phyloP scores from a whole-genome alignment of 2,797 vertebrate species.

The Eulemur mongoz region DNA sequence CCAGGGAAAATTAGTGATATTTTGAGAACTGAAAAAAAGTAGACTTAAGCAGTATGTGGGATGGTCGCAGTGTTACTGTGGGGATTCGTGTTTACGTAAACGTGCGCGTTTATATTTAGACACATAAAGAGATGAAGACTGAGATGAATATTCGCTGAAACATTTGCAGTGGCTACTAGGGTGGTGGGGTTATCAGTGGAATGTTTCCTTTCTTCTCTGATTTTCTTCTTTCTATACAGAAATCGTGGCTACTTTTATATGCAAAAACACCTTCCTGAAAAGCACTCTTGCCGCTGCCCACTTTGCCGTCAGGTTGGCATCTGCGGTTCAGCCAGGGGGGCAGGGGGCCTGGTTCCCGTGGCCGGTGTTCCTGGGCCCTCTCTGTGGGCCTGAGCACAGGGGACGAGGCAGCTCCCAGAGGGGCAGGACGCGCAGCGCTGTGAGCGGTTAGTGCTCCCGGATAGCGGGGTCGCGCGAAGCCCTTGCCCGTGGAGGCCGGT shows the following conservation, averaged over 20 bases:
- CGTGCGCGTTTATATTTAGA: not conserved
- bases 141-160: accelerated
- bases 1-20: not conserved
- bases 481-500: not conserved
- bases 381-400: not conserved
- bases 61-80: accelerated
- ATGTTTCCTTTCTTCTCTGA: not conserved
- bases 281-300: accelerated
- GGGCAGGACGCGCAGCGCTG: not conserved
- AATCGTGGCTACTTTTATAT: accelerated
- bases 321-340: not conserved
- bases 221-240: not conserved
- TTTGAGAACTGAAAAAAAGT: no score
- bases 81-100: no score
- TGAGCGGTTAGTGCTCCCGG: no score
- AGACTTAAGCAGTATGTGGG: accelerated
- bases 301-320: accelerated
- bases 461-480: accelerated
- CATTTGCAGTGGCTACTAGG: accelerated
- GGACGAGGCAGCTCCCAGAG: no score
- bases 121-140: accelerated
- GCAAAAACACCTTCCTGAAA: accelerated
- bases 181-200: accelerated
- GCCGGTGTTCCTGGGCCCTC: not conserved
- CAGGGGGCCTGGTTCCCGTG: accelerated